phyloP scores from a whole-genome alignment of 64 coral and sea anemone species.

The Montipora foliosa region DNA sequence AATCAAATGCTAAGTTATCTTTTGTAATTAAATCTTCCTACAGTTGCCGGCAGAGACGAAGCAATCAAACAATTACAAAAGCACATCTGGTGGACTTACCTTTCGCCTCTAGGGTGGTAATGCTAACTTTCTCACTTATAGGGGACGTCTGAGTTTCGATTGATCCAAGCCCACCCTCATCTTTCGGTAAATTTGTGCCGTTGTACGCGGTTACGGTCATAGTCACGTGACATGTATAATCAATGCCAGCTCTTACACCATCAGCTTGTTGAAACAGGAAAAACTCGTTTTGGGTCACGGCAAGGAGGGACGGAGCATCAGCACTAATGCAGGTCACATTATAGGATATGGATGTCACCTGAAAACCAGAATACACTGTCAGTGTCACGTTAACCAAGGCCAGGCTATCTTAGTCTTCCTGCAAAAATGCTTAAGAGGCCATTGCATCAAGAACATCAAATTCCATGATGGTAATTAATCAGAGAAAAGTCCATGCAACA shows the following conservation, averaged over 20 bases:
- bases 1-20: not conserved
- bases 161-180: slow-evolving; percentile 22
- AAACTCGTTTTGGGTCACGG: slow-evolving; percentile 17
- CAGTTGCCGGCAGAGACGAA: too few relatives aligned
- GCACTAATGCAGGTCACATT: slow-evolving; percentile 81
- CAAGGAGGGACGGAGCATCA: slow-evolving; percentile 64
- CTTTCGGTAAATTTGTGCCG: slow-evolving; percentile 64
- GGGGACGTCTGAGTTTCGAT: slow-evolving; percentile 73
- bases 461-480: too few relatives aligned
- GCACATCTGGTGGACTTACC: slow-evolving; percentile 25
- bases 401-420: not conserved
- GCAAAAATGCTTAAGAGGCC: not conserved
- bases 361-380: not conserved
- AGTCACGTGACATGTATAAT: slow-evolving; percentile 91
- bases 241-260: slow-evolving; percentile 84
- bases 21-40: too few relatives aligned
- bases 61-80: not conserved
- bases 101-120: slow-evolving; percentile 91
- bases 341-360: slow-evolving; percentile 64
- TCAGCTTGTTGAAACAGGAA: slow-evolving; percentile 61
- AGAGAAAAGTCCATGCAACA: too few relatives aligned
- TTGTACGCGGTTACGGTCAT: slow-evolving; percentile 85
- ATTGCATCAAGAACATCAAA: too few relatives aligned
- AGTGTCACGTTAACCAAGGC: not conserved
- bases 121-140: slow-evolving; percentile 78